These are phyloP conservation scores for Parascotia fuliginaria DNA, from an alignment of 2,888 invertebrate genomes.

Conservation along the genomic window DNA sequence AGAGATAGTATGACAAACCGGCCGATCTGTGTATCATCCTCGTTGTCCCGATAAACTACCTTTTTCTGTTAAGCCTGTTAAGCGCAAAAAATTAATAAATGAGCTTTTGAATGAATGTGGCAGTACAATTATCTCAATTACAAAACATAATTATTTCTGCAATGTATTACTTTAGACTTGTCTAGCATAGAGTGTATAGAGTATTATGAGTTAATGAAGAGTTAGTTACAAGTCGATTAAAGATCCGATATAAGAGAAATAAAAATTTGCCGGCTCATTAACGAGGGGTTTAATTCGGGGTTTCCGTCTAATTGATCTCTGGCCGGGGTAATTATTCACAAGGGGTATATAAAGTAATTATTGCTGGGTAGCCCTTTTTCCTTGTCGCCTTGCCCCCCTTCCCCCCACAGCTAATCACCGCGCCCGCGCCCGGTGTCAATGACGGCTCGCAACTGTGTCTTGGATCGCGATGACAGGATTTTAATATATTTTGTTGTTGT, in stretches of 20 bases:
- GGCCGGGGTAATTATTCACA: conserved; percentile 83
- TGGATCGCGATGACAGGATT: conserved; percentile 80
- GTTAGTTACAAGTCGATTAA: conserved; percentile 34
- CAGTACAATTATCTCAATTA: conserved; percentile 55
- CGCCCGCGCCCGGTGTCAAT: conserved; percentile 77
- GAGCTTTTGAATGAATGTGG: conserved; percentile 50
- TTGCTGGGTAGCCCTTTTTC: conserved; percentile 83
- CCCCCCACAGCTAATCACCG: conserved; percentile 71
- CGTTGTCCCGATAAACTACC: conserved; percentile 55
- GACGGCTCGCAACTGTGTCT: conserved; percentile 80
- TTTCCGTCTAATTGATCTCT: conserved; percentile 81
- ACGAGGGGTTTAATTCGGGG: conserved; percentile 72
- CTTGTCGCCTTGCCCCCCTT: conserved; percentile 69
- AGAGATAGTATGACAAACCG: conserved; percentile 75
- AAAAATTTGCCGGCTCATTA: conserved; percentile 80
- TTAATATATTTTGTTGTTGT: conserved; percentile 83
- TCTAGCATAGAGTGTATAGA: not conserved
- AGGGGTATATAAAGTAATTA: conserved; percentile 84
- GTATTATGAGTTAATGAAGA: conserved; percentile 7
- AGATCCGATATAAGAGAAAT: conserved; percentile 50
- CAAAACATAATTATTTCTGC: conserved; percentile 21
- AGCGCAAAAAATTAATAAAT: conserved; percentile 60
- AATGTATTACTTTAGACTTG: conserved; percentile 4
- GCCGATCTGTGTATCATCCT: conserved; percentile 62
- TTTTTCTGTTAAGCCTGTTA: conserved; percentile 52